Evolutionary conservation across 2,797 vertebrate genomes (phyloP), one percentile per base, ranked within the genome.

Genomic region (Halcyon badia): DNA sequence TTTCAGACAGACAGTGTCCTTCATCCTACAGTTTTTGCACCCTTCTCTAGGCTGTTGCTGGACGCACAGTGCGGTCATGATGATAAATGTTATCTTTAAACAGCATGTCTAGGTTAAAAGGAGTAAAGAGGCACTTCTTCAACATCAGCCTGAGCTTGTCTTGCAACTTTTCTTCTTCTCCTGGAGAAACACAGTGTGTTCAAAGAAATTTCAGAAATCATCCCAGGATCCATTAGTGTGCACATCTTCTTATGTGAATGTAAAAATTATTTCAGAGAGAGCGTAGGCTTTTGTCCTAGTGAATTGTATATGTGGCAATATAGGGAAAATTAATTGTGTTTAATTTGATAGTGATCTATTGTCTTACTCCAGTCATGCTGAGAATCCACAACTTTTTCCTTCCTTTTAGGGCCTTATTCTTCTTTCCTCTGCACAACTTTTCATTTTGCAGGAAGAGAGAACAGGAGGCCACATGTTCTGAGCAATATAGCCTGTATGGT

Each of bases 211-310:
- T 95, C 39, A 80, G 21, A 82, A 80, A 46, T 90, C 82, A 79
- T 82, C 66, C 78, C 37, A 0, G 30, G 49, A 76, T 82, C 66
- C 60, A 60, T 85, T 92, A 81, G 80, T 46, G 62, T 95, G 80
- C 26, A 6, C 88, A 87, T 87, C 81, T 14, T 89, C 79, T 14
- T 92, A 58, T 42, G 51, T 92, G 73, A 95, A 58, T 89, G 80
- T 96, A 83, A 93, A 70, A 94, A 93, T 77, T 86, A 83, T 84
- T 96, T 81, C 73, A 83, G 92, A 96, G 83, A 92, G 93, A 92
- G 92, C 44, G 66, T 90, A 91, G 64, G 89, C 71, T 91, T 96
- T 89, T 78, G 72, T 95, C 94, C 71, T 95, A 84, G 87, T 95
- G 94, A 94, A 84, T 58, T 93, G 82, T 95, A n/a, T 87, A 80